Evolutionary conservation across 2,113 vertebrate genomes (phyloP), one percentile per base, ranked within the genome.

Genomic region (Illadopsis cleaveri): DNA sequence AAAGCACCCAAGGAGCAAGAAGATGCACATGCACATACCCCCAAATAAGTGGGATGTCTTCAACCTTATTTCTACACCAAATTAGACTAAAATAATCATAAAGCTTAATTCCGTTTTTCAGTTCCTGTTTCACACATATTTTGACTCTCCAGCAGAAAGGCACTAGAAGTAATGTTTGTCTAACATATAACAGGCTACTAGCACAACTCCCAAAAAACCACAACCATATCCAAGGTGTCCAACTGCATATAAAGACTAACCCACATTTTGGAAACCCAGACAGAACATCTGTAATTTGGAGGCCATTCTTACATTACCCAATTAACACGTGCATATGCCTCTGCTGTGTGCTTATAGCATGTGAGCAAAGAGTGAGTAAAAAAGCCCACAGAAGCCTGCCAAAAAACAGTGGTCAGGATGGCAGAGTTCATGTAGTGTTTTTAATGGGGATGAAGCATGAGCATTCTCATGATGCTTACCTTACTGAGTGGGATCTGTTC

Each of bases 301-400:
- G 21, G 21, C 45, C 12, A 20, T 18, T 85, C 75, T 61, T 57
- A 42, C 7, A 6, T 50, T 45, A 57, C 23, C 16, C 19, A 6
- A 23, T 66, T 45, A 45, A 54, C 28, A 23, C 0, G 1, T 19
- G 5, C 7, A 38, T 18, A 53, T 33, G 31, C 10, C 10, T 90
- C 50, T 61, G n/a, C 28, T 57, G 16, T 30, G 9, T 0, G 0
- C 16, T 71, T 95, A 16, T 0, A 60, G 40, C 14, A 16, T 25
- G 15, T n/a, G 37, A 92, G n/a, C 42, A 81, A 28, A 61, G 16
- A 38, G 3, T 13, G 27, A 71, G 45, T 3, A 37, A 47, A 50
- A 84, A 61, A 54, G 2, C 1, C 6, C n/a, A 37, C 30, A 86
- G 54, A 86, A 89, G 15, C 19, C 28, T 56, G 35, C 5, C 8